phyloP scores from a whole-genome alignment of 2,113 vertebrate genomes.

The Andinoacara biseriatus region DNA sequence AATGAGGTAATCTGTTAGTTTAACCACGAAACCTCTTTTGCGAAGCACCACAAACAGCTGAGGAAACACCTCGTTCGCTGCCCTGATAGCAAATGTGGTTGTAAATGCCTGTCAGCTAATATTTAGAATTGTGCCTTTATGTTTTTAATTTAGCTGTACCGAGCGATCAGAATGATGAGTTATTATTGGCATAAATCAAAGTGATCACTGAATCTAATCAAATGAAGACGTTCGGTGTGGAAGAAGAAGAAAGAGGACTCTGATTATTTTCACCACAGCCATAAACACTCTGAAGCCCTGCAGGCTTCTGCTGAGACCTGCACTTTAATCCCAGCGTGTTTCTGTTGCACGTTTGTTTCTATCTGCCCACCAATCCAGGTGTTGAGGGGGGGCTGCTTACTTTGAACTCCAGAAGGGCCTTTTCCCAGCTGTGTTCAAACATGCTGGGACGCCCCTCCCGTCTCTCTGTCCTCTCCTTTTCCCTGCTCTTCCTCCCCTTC shows the following conservation, averaged over 20 bases:
- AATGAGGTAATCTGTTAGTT: not conserved
- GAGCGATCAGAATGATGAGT: not conserved
- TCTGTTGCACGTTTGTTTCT: constrained; percentile 29
- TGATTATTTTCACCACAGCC: constrained; percentile 13
- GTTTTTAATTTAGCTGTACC: not conserved
- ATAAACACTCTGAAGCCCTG: not conserved
- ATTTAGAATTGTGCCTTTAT: not conserved
- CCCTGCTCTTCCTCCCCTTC: not conserved
- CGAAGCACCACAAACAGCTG: not conserved
- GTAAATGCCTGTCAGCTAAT: not conserved
- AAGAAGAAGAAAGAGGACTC: not conserved
- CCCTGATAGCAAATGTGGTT: not conserved
- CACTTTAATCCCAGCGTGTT: constrained; percentile 31
- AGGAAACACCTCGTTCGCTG: not conserved
- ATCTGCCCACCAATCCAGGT: constrained; percentile 73
- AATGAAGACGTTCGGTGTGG: constrained; percentile 16
- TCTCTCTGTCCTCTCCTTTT: constrained; percentile 7
- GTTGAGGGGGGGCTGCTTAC: constrained; percentile 59
- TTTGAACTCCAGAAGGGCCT: constrained; percentile 77
- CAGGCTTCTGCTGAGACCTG: constrained; percentile 13
- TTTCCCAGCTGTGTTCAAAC: constrained; percentile 69
- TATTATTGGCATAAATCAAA: constrained; percentile 19
- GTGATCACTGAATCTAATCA: not conserved
- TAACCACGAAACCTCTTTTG: not conserved
- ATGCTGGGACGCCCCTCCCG: constrained; percentile 64